A percentile compares a stretch with the other conserved stretches of the same genome.
phyloP scores from a whole-genome alignment of 2,888 invertebrate genomes.

The Ectropis crepuscularia region DNA sequence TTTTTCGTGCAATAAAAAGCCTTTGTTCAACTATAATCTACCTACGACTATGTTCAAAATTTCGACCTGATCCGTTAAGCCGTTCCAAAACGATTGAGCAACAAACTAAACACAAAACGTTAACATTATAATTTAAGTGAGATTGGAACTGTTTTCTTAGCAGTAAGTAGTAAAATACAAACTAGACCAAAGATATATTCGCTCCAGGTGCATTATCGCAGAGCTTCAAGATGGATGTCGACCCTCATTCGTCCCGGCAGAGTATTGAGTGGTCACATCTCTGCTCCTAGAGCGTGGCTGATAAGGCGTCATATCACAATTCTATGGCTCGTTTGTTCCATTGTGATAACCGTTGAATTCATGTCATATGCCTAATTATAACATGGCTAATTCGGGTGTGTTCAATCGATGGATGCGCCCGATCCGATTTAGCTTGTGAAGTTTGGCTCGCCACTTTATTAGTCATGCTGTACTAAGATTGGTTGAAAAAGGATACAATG shows the following conservation, averaged over 20 bases:
- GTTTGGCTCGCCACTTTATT: conserved; percentile 23
- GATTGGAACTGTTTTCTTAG: too few species aligned
- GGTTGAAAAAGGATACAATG: conserved; percentile 9
- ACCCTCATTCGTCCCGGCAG: conserved; percentile 31
- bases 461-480: conserved; percentile 22
- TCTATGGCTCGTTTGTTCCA: conserved; percentile 80
- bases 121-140: too few species aligned
- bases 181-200: not conserved
- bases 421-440: conserved; percentile 50
- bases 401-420: conserved; percentile 69
- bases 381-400: conserved; percentile 72
- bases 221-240: conserved; percentile 1
- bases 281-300: conserved; percentile 59
- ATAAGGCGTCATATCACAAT: conserved; percentile 78
- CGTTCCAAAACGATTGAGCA: too few species aligned
- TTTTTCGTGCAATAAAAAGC: too few species aligned
- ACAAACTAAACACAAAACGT: too few species aligned
- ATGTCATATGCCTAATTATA: conserved; percentile 83
- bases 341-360: conserved; percentile 78
- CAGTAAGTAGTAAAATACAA: not conserved
- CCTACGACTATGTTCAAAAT: too few species aligned
- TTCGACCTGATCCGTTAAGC: too few species aligned
- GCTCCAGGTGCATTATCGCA: not conserved
- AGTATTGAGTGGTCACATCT: conserved; percentile 43
- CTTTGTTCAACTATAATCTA: too few species aligned